Conservation (phyloP, 2,797 vertebrate species). For the Orestias chungarensis region DNA sequence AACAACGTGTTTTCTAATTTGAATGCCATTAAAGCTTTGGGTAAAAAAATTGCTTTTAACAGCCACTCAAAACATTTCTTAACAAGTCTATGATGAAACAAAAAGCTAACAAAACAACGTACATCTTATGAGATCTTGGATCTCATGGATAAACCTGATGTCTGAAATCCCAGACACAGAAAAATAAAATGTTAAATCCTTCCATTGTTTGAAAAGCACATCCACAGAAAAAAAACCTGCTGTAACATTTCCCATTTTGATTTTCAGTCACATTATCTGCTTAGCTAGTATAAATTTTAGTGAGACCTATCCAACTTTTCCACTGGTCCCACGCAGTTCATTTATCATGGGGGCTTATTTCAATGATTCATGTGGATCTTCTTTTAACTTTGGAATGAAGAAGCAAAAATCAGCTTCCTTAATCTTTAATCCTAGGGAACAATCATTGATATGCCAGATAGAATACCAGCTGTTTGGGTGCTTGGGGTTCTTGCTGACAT, state of each 20-base stretch:
- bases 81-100: too few relatives aligned
- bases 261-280: not conserved
- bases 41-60: too few relatives aligned
- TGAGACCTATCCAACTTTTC: slow-evolving; percentile 13
- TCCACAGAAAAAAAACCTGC: not conserved
- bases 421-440: slow-evolving; percentile 63
- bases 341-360: slow-evolving; percentile 54
- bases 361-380: slow-evolving; percentile 41
- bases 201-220: not conserved
- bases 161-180: too few relatives aligned
- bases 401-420: slow-evolving; percentile 64
- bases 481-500: slow-evolving; percentile 60
- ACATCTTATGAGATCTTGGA: too few relatives aligned
- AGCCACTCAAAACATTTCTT: too few relatives aligned
- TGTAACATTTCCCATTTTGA: not conserved
- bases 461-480: slow-evolving; percentile 68
- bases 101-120: too few relatives aligned
- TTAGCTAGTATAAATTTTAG: slow-evolving; percentile 1
- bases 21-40: too few relatives aligned
- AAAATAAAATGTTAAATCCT: not conserved
- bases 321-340: not conserved
- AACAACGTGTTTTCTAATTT: too few relatives aligned
- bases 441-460: slow-evolving; percentile 65
- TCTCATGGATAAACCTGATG: too few relatives aligned
- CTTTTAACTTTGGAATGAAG: slow-evolving; percentile 44